Base-by-base conservation (phyloP, 2,113 vertebrate species). In the Mungos mungo region DNA sequence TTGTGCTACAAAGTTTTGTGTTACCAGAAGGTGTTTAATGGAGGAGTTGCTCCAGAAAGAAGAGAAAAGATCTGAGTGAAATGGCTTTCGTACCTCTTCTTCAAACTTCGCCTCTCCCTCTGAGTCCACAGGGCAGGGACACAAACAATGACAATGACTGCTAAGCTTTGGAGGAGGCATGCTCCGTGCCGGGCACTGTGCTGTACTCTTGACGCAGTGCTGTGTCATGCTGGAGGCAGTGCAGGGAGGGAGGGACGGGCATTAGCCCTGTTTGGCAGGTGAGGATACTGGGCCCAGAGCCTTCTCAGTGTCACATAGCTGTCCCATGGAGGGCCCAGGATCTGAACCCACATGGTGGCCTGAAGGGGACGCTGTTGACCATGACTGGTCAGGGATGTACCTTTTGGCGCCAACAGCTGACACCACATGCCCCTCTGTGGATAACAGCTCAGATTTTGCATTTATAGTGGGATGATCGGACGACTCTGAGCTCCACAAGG, bases 201-300 rank as follows among this genome's bases (percentile, higher is more conserved):
- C 68, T 38, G 4, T 8, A 0, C 31, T 66, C 85, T 5, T 4
- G 5, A 25, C 14, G 0, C 9, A 0, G 7, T 6, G 3, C 50
- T 5, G 0, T 63, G 65, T 86, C 31, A 11, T 86, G 60, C 57
- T 31, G 41, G 71, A 57, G 68, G 50, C 11, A n/a, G 31, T 10
- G 29, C 50, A 21, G 76, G 23, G 18, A 19, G n/a, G 41, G 33
- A 19, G 11, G 18, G 10, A 1, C 0, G 15, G 33, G 35, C 65
- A 13, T 47, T 33, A 85, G 31, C 50, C 47, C 47, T 18, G 0
- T 33, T 33, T 33, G 47, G 83, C 57, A 54, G 69, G n/a, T 11
- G 19, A 52, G 47, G 35, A 47, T 54, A 4, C 16, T 0, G 33
- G 29, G 29, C 65, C n/a, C 72, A 69, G 82, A 90, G 38, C 23